phyloP scores from a whole-genome alignment of 2,113 vertebrate species.

The Ophiodon elongatus region DNA sequence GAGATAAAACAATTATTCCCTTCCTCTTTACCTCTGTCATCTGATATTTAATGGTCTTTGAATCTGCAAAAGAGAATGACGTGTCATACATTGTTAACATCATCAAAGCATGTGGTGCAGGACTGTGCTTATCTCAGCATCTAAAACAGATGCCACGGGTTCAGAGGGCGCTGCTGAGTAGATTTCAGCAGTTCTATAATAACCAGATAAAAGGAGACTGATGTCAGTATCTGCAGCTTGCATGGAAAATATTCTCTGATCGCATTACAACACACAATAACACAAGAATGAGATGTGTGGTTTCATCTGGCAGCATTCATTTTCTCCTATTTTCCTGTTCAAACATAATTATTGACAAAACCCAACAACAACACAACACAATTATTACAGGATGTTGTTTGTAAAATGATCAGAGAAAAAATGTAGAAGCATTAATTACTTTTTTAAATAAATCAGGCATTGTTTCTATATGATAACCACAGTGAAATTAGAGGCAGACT shows the following conservation, averaged over 20 bases:
- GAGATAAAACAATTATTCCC: neutral
- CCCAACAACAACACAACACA: neutral
- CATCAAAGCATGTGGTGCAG: slow-evolving; percentile 35
- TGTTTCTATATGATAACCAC: slow-evolving; percentile 13
- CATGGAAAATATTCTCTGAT: slow-evolving; percentile 46
- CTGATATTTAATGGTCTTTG: slow-evolving; percentile 19
- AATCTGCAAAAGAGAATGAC: slow-evolving; percentile 8
- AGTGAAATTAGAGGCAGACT: slow-evolving; percentile 33
- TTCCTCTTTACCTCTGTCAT: neutral
- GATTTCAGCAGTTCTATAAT: slow-evolving; percentile 53
- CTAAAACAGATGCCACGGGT: slow-evolving; percentile 53
- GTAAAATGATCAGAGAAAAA: neutral
- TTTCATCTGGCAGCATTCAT: slow-evolving; percentile 50
- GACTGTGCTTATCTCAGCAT: slow-evolving; percentile 34
- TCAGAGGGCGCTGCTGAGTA: slow-evolving; percentile 36
- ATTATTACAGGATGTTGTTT: neutral
- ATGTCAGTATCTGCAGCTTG: slow-evolving; percentile 34
- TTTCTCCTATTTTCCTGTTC: slow-evolving; percentile 29
- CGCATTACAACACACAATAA: slow-evolving; percentile 30
- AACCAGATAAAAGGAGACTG: slow-evolving; percentile 45
- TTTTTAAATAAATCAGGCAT: neutral
- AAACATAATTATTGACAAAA: slow-evolving; percentile 4
- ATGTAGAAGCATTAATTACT: neutral
- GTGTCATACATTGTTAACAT: slow-evolving; percentile 22
- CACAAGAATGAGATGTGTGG: slow-evolving; percentile 33